Evolutionary conservation across 2,888 invertebrate genomes (phyloP).

Genomic region (Epirrhoe alternata): DNA sequence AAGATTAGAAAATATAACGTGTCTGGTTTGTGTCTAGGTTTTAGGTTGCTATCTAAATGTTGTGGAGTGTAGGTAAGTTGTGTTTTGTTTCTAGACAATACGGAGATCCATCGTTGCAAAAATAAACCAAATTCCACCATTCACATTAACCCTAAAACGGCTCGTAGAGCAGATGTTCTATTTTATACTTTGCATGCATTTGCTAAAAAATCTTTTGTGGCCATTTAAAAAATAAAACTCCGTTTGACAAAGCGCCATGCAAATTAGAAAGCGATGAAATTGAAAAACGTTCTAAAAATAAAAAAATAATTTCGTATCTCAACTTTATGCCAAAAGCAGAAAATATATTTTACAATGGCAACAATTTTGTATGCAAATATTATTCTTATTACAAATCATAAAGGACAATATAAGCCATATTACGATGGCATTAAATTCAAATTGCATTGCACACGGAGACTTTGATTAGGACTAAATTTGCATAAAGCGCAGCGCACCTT

Average conservation of each 20-base stretch:
- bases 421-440: slow-evolving; percentile 39
- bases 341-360: slow-evolving; percentile 55
- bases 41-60: too few species aligned
- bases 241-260: slow-evolving; percentile 81
- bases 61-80: too few species aligned
- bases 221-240: slow-evolving; percentile 80
- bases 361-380: slow-evolving; percentile 51
- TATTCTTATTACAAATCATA: slow-evolving; percentile 56
- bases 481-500: slow-evolving; percentile 84
- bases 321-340: slow-evolving; percentile 53
- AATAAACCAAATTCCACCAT: background rate
- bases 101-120: background rate
- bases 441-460: slow-evolving; percentile 37
- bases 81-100: background rate
- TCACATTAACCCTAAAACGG: slow-evolving; percentile 43
- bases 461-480: slow-evolving; percentile 69
- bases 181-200: slow-evolving; percentile 72
- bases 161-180: slow-evolving; percentile 77
- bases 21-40: too few species aligned
- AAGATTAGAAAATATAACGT: too few species aligned
- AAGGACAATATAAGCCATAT: slow-evolving; percentile 47
- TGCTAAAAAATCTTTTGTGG: slow-evolving; percentile 83
- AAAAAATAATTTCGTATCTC: slow-evolving; percentile 38
- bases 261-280: slow-evolving; percentile 71
- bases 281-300: slow-evolving; percentile 49